Evolutionary conservation across 1,140 invertebrate species (phyloP), one percentile per base, ranked within the genome.

Genomic region (Diorhabda elongata): DNA sequence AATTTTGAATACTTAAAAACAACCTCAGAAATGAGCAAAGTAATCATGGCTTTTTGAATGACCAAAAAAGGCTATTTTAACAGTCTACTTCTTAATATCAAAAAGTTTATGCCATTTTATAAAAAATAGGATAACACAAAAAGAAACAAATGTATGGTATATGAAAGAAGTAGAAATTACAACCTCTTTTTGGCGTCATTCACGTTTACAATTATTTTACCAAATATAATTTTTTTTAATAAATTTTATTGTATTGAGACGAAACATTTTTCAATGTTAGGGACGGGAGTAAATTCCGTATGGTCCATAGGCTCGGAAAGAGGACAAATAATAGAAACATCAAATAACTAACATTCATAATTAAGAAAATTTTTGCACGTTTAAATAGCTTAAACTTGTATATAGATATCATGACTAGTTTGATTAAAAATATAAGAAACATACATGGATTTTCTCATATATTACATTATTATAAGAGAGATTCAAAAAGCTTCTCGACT

Each of bases 241-340:
- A 67, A 67, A 67, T n/a, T 52, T 52, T 52, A 52, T 52, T 52
- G 47, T 52, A 52, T 52, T 52, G 47, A 52, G 47, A 52, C 47
- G 47, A 52, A 52, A 52, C 47, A n/a, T 52, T 52, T 52, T 52
- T n/a, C 6, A 52, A 52, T n/a, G 6, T 52, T 52, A 75, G 73
- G 77, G 77, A 77, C 75, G 75, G 77, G 76, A 70, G 68, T 76
- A 52, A 52, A 52, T 77, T 77, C 75, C 77, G 77, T 52, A 4
- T 76, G 74, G 75, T 77, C 74, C 69, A 75, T 75, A 76, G 77
- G 75, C 75, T 77, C 75, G 75, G 77, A 78, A 73, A 74, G 62
- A 74, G 72, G 72, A 71, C 64, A 73, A 73, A 70, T 70, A 71
- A 58, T 57, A 71, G 59, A n/a, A n/a, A 8, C 47, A 52, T 61